Percentiles rank a stretch among this genome's conserved stretches.
Conservation (phyloP, 2,113 vertebrate genomes). For the Herpetotheres cachinnans region DNA sequence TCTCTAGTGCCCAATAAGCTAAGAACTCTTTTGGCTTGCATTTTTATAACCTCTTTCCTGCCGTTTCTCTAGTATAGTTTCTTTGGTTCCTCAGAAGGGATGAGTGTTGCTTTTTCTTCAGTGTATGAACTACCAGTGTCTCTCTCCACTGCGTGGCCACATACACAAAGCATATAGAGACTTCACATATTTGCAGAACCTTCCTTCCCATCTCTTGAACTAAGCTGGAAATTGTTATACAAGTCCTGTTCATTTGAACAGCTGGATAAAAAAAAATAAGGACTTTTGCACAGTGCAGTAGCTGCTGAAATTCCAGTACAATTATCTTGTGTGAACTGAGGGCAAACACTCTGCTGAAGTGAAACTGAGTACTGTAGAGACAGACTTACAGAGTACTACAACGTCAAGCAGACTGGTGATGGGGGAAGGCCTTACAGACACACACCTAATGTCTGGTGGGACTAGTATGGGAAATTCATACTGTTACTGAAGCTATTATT, state of each 20-base stretch:
- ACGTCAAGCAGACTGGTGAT: not conserved
- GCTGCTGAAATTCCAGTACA: not conserved
- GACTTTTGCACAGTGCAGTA: not conserved
- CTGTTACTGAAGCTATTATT: not conserved
- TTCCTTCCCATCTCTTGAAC: not conserved
- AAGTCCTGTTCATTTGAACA: not conserved
- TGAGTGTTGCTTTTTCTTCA: not conserved
- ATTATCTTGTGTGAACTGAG: not conserved
- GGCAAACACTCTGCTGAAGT: not conserved
- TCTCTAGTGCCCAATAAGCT: not conserved
- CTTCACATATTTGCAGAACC: not conserved
- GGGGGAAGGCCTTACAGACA: not conserved
- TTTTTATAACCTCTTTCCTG: not conserved
- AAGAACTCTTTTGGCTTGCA: not conserved
- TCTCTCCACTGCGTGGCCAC: not conserved
- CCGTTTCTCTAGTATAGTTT: not conserved
- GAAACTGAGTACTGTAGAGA: not conserved
- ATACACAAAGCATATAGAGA: not conserved
- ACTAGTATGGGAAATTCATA: not conserved
- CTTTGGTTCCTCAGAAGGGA: not conserved
- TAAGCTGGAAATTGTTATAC: not conserved
- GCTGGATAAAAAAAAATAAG: not conserved
- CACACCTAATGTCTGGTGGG: not conserved
- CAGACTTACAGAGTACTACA: not conserved
- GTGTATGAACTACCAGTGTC: not conserved